Conservation (phyloP, 2,113 vertebrate species). For the Gymnogyps californianus region DNA sequence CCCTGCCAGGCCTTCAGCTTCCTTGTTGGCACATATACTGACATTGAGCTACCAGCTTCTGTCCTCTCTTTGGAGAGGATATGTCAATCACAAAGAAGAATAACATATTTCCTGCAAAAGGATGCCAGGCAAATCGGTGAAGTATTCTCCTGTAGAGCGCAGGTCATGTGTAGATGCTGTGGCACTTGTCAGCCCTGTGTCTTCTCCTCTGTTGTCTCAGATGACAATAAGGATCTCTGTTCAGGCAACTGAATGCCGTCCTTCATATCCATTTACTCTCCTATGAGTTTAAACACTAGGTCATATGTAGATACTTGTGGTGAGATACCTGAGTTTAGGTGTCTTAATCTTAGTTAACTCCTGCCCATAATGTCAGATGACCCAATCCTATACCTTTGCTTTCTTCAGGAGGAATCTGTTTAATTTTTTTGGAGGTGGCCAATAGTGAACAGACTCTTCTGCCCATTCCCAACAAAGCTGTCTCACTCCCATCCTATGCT, state of each 20-base stretch:
- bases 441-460: not conserved
- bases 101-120: not conserved
- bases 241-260: not conserved
- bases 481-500: not conserved
- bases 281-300: not conserved
- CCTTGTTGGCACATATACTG: not conserved
- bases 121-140: not conserved
- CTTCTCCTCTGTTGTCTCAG: not conserved
- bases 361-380: not conserved
- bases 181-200: not conserved
- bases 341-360: not conserved
- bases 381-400: not conserved
- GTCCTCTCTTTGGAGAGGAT: not conserved
- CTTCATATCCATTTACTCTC: not conserved
- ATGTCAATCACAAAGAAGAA: not conserved
- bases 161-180: not conserved
- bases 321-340: not conserved
- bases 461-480: not conserved
- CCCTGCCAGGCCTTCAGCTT: not conserved
- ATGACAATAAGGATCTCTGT: not conserved
- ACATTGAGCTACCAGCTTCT: not conserved
- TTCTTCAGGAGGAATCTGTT: not conserved
- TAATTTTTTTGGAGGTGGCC: not conserved
- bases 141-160: not conserved
- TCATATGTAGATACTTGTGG: not conserved